These are phyloP conservation scores for Pseudochirops cupreus DNA, from an alignment of 2,797 vertebrate genomes.

Conservation along the genomic window DNA sequence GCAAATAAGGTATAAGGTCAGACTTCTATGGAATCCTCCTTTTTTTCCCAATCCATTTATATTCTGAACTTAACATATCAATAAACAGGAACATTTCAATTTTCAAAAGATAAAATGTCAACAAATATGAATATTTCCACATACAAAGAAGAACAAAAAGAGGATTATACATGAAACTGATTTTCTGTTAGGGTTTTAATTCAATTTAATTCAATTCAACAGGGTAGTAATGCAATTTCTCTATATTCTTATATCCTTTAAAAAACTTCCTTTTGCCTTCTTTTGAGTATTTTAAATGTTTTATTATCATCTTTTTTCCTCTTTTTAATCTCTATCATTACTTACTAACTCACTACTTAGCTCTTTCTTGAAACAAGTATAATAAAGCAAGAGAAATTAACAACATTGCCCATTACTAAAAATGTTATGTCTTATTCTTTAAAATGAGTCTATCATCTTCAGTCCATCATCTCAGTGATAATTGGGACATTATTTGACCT, in stretches of 20 bases:
- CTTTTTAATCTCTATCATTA: not conserved
- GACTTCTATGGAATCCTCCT: not conserved
- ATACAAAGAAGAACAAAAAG: not conserved
- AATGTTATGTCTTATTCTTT: not conserved
- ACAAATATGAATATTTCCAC: not conserved
- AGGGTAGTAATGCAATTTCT: not conserved
- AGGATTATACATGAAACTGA: not conserved
- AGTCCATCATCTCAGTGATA: not conserved
- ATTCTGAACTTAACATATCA: not conserved
- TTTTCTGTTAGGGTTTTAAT: not conserved
- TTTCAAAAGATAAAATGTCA: not conserved
- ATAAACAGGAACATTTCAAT: not conserved
- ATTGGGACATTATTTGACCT: not conserved
- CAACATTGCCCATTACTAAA: not conserved
- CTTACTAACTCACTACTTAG: not conserved
- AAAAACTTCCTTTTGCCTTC: not conserved
- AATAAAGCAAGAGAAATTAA: not conserved
- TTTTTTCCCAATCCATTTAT: not conserved
- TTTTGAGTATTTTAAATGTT: not conserved
- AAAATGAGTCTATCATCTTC: not conserved
- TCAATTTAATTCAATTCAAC: not conserved
- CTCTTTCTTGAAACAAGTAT: not conserved
- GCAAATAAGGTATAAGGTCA: not conserved
- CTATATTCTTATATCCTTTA: not conserved
- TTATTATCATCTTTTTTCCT: not conserved